Evolutionary conservation across 2,888 invertebrate genomes (phyloP), one percentile per base, ranked within the genome.

Genomic region (Epirrhoe tristata): DNA sequence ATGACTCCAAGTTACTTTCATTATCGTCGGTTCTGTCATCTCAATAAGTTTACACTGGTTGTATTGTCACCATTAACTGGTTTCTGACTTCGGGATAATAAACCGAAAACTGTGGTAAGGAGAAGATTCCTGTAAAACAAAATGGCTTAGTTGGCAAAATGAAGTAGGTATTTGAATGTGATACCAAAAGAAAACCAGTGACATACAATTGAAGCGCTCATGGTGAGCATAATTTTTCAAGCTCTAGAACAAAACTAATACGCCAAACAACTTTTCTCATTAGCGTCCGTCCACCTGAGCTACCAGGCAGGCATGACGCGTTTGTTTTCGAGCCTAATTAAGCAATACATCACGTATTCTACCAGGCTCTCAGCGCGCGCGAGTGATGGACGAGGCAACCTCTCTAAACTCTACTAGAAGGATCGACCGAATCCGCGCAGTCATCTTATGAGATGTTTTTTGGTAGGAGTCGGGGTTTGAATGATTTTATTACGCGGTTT

Each of bases 281-380:
- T 69, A 69, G 65, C 55, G 58, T 56, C 43, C n/a, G 55, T 64
- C 65, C 66, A 69, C 69, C 66, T 64, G 65, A 60, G 58, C 12
- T 34, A 74, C 73, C 66, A 72, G 70, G 69, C 69, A 51, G 52
- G 59, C 66, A 74, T 70, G 74, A 73, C 69, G 58, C 59, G 69
- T 67, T 60, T 70, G 63, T 70, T 73, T 67, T 67, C 32, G 66
- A 66, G 62, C 71, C 77, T 84, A 85, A 85, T 84, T 83, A 86
- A 84, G 84, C 83, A 78, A 85, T 86, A 84, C 78, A 82, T 85
- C 85, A 85, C 81, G 75, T 74, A 68, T 76, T 75, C 70, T 74
- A 78, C 79, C 73, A 80, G 79, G 80, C 66, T 65, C 67, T 62
- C 73, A 77, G 72, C 63, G 72, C 67, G 55, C 70, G 61, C 67